Percentiles rank a stretch among this genome's conserved stretches.
These are phyloP conservation scores for Ips nitidus DNA, from an alignment of 1,140 invertebrate genomes.

Conservation along the genomic window DNA sequence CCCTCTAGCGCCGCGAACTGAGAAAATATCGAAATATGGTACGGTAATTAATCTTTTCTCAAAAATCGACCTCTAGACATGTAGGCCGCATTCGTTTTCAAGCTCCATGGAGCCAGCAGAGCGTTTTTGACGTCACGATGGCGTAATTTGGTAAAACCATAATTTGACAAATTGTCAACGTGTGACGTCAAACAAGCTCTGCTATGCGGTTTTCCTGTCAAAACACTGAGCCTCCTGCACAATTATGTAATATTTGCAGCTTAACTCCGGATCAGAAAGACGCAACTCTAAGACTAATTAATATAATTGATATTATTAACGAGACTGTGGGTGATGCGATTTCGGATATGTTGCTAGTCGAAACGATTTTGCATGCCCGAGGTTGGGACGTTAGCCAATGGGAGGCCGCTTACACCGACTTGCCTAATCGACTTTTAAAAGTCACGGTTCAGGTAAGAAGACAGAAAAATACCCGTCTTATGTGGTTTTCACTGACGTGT, in stretches of 20 bases:
- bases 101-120: no score
- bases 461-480: background rate
- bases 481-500: background rate
- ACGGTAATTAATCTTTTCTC: no score
- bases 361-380: conserved; percentile 81
- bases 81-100: no score
- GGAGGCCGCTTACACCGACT: conserved; percentile 79
- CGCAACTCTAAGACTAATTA: conserved; percentile 63
- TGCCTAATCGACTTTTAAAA: conserved; percentile 88
- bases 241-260: conserved; percentile 40
- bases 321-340: conserved; percentile 97
- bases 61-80: no score
- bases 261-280: conserved; percentile 51
- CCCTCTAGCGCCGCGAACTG: no score
- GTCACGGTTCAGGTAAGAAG: conserved; percentile 69
- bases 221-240: background rate
- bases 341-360: conserved; percentile 92
- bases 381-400: conserved; percentile 80
- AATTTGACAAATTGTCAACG: no score
- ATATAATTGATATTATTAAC: conserved; percentile 85
- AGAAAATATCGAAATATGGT: no score
- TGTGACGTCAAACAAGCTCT: no score
- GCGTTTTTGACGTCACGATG: no score
- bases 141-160: no score
- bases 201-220: background rate